A percentile compares a stretch with the other conserved stretches of the same genome.
These are phyloP conservation scores for Prochilodus magdalenae DNA, from an alignment of 2,113 vertebrate genomes.

Conservation along the genomic window DNA sequence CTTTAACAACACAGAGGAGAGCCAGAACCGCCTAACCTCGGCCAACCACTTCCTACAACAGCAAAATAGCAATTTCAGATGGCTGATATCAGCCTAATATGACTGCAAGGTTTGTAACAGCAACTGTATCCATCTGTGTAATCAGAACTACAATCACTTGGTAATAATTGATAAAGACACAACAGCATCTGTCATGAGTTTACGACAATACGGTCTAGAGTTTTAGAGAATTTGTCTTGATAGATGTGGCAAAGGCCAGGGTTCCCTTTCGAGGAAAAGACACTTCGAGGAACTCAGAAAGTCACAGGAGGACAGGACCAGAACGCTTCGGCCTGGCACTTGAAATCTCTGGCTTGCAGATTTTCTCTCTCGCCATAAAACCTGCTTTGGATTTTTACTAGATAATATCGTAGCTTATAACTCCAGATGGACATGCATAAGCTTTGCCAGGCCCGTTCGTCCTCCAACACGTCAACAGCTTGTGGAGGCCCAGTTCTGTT, in stretches of 20 bases:
- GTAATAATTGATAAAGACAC: neutral
- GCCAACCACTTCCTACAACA: conserved; percentile 49
- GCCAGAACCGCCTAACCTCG: conserved; percentile 27
- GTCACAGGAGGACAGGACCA: neutral
- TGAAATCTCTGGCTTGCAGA: conserved; percentile 4
- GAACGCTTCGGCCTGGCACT: neutral
- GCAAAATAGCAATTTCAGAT: conserved; percentile 56
- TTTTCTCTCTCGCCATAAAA: neutral
- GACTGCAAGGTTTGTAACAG: conserved; percentile 5
- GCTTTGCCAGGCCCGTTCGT: conserved; percentile 13
- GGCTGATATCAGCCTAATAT: conserved; percentile 33
- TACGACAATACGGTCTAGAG: neutral
- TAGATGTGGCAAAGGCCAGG: neutral
- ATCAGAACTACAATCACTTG: neutral
- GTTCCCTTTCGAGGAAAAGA: conserved; percentile 7
- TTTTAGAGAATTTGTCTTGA: neutral
- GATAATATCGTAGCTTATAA: conserved; percentile 15
- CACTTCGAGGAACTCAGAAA: conserved; percentile 18
- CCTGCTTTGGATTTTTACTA: conserved; percentile 18
- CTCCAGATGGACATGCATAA: conserved; percentile 26
- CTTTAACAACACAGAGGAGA: conserved; percentile 51
- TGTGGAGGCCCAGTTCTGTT: conserved; percentile 19
- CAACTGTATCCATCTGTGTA: neutral
- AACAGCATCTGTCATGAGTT: neutral
- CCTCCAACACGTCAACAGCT: conserved; percentile 5